Percentiles rank a stretch among this genome's conserved stretches.
Evolutionary conservation across 1,140 invertebrate species (phyloP).

Genomic region (Ostrea edulis): DNA sequence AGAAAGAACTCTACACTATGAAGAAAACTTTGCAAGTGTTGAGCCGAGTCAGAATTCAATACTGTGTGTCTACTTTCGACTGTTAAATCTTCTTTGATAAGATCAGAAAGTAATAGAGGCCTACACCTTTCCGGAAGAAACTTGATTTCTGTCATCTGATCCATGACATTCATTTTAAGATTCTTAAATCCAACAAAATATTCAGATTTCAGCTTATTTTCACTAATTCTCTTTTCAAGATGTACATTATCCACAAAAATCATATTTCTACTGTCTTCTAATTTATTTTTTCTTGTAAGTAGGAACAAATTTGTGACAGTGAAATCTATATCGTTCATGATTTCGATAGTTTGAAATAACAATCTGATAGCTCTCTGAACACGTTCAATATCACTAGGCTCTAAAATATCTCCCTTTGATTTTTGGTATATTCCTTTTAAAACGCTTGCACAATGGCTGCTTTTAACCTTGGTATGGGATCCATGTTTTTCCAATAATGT

Average conservation of each 20-base stretch:
- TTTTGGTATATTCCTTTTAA: constrained; percentile 11
- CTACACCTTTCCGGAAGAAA: constrained; percentile 54
- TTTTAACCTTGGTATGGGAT: constrained; percentile 44
- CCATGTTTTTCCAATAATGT: constrained; percentile 66
- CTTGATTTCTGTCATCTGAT: constrained; percentile 42
- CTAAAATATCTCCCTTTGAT: constrained; percentile 53
- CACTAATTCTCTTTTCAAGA: constrained; percentile 33
- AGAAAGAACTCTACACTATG: constrained; percentile 38
- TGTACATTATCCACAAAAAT: constrained; percentile 46
- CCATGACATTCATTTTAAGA: constrained; percentile 46
- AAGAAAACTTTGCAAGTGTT: constrained; percentile 27
- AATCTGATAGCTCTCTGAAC: constrained; percentile 58
- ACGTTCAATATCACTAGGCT: constrained; percentile 59
- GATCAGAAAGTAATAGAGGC: constrained; percentile 57
- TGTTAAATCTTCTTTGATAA: constrained; percentile 61
- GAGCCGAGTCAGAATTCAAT: neutral
- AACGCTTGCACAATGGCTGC: constrained; percentile 53
- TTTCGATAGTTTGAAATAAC: constrained; percentile 33
- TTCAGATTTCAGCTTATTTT: constrained; percentile 35
- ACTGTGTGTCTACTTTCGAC: constrained; percentile 8
- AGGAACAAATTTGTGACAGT: constrained; percentile 61
- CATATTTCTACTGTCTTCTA: constrained; percentile 51
- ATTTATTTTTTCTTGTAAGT: constrained; percentile 51
- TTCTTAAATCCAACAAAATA: constrained; percentile 58
- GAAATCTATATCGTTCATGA: neutral